Base-by-base conservation (phyloP, 2,797 vertebrate genomes). In the Ciconia nigra region DNA sequence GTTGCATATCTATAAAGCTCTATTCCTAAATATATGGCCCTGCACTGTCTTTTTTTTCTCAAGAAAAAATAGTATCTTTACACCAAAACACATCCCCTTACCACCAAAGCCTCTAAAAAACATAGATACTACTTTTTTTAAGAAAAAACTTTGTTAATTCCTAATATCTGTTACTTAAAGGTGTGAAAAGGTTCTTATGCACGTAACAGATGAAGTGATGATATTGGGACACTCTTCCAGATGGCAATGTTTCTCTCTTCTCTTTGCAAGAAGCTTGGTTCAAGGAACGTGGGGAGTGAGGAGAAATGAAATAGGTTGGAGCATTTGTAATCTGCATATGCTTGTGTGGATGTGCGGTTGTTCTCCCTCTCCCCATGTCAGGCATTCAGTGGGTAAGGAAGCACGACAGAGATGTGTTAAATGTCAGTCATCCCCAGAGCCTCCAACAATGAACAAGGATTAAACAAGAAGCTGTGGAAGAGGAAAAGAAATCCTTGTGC, bases 161-260 rank as follows among this genome's bases (percentile, higher is more conserved):
- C 92, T 65, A 57, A 37, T 95, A 84, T 82, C 77, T 96, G 41
- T 71, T 90, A 54, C 46, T 93, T 96, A 57, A 94, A 67, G 71
- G 89, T 96, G 96, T 98, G 97, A 98, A 97, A 98, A 97, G 93
- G 96, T 97, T 98, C 97, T 98, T 98, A 97, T 98, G 98, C 97
- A 95, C 11, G 31, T 96, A 96, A 96, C 93, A 98, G 98, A 98
- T 98, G 96, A 99, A 98, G 98, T 96, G 97, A 97, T 98, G 97
- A 97, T 97, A 95, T 96, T 98, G 98, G 98, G 98, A 98, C 96
- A 85, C 87, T 66, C 92, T 97, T 98, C 98, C 98, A 98, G 97
- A 98, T 98, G 98, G 97, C 97, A 97, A 79, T 33, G 90, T 96
- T 98, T 97, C 83, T 96, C 96, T 98, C 86, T 83, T 96, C 95